A percentile compares a stretch with the other conserved stretches of the same genome.
Conservation (phyloP, 30 jellyfish, hydroid and myxozoan species). For the Sanderia malayensis region DNA sequence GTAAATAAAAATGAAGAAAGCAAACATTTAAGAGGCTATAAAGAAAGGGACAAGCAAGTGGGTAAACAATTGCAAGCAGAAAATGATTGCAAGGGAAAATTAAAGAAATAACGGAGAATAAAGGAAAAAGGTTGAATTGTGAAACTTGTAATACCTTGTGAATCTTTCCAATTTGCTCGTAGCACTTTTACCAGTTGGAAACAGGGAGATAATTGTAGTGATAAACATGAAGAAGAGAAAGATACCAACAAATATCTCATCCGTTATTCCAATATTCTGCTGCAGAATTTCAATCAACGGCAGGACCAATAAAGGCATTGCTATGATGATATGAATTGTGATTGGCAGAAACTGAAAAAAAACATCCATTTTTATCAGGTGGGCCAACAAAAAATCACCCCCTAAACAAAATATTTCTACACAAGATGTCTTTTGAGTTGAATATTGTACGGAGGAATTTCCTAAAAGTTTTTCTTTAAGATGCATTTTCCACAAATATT, state of each 20-base stretch:
- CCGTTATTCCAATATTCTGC: slow-evolving; percentile 5
- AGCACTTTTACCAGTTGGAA: slow-evolving; percentile 64
- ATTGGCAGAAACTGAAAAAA: slow-evolving; percentile 56
- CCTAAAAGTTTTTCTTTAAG: no score
- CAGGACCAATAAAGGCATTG: slow-evolving; percentile 51
- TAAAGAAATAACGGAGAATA: no score
- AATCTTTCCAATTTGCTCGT: slow-evolving; percentile 39
- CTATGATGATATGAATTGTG: slow-evolving; percentile 31
- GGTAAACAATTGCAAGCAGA: no score
- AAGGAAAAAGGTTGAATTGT: no score
- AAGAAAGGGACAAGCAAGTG: not conserved
- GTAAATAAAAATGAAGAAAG: not conserved
- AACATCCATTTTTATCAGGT: no score
- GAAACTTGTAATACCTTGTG: no score
- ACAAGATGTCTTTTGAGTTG: no score
- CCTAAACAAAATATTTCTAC: no score
- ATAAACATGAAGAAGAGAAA: slow-evolving; percentile 30
- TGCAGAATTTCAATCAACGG: slow-evolving; percentile 28
- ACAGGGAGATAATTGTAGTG: slow-evolving; percentile 23
- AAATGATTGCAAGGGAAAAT: no score
- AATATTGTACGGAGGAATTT: no score
- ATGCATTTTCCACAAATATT: no score
- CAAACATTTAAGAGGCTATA: not conserved
- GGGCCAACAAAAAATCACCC: not conserved
- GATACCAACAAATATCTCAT: slow-evolving; percentile 32